Conservation (phyloP, 2,888 invertebrate species). For the Euproctis similis region DNA sequence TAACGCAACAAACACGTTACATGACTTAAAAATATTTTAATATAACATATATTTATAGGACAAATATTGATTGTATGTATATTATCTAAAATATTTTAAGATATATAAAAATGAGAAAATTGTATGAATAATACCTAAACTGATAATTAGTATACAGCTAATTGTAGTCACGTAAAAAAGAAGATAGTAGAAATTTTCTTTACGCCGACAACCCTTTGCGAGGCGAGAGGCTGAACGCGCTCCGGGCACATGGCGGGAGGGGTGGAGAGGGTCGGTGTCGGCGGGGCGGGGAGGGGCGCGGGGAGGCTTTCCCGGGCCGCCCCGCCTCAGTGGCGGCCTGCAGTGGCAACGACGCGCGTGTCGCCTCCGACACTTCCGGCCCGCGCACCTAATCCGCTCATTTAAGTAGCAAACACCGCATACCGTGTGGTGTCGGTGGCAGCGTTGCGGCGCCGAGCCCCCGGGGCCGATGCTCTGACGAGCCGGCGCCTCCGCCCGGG, state of each 20-base stretch:
- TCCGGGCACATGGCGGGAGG: slow-evolving; percentile 61
- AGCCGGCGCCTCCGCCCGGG: slow-evolving; percentile 50
- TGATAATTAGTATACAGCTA: slow-evolving; percentile 34
- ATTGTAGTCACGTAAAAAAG: slow-evolving; percentile 54
- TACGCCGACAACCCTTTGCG: slow-evolving; percentile 69
- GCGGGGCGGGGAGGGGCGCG: slow-evolving; percentile 39
- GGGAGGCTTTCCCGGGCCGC: slow-evolving; percentile 64
- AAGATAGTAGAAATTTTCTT: slow-evolving; percentile 59
- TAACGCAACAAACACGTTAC: slow-evolving; percentile 34
- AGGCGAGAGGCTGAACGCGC: slow-evolving; percentile 49
- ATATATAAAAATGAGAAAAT: too few species aligned
- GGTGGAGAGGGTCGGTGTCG: slow-evolving; percentile 27
- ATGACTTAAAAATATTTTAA: slow-evolving; percentile 26
- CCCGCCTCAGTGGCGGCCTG: slow-evolving; percentile 74
- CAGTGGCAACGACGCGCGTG: slow-evolving; percentile 73
- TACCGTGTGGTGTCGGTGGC: slow-evolving; percentile 59
- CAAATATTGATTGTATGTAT: too few species aligned
- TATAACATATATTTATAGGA: slow-evolving; percentile 3
- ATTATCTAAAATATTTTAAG: too few species aligned
- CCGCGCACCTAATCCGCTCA: slow-evolving; percentile 67
- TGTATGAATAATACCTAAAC: too few species aligned
- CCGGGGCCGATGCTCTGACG: slow-evolving; percentile 59
- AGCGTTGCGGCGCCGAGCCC: slow-evolving; percentile 53
- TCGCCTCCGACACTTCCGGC: slow-evolving; percentile 71
- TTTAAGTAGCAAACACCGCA: slow-evolving; percentile 67